Evolutionary conservation across 2,113 vertebrate genomes (phyloP), one percentile per base, ranked within the genome.

Genomic region (Perognathus longimembris): DNA sequence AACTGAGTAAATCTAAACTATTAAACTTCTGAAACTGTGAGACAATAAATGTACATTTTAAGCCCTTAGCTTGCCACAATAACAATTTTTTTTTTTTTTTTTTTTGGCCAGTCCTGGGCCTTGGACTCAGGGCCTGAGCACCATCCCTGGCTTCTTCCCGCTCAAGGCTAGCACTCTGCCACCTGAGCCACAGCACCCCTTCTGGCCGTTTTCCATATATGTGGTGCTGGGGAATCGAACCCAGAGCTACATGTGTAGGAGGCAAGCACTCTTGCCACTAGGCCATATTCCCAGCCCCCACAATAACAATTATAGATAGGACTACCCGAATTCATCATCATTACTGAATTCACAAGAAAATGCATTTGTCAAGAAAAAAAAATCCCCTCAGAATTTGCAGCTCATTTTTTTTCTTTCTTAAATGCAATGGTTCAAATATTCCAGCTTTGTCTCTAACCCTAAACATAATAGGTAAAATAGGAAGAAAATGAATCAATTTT

Each of bases 301-400:
- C n/a, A n/a, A n/a, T n/a, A n/a, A n/a, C n/a, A n/a, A 14, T 28
- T 76, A 83, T 7, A 63, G 15, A 63, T 36, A 88, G 7, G 6
- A 75, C 12, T 64, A 30, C 0, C 28, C 32, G 26, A 85, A 40
- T 15, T 83, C 15, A 57, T 26, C 15, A 70, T 57, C 63, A 77
- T 54, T 22, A 83, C 9, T 80, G 61, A 50, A 88, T 78, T 70
- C 77, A 50, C 36, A 86, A 79, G 11, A 57, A 85, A 79, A 89
- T 69, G 1, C 45, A 54, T 83, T 38, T 45, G 9, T 38, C 42
- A 76, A 78, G 1, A 75, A 78, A 83, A 57, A 20, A 54, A 54
- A 54, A 54, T 54, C 50, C 50, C 50, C 15, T 54, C 14, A 17
- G 50, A 18, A 54, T 4, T 15, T 45, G 45, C 50, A 54, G 14